phyloP scores from a whole-genome alignment of 2,888 invertebrate species.

The Ditula angustiorana region DNA sequence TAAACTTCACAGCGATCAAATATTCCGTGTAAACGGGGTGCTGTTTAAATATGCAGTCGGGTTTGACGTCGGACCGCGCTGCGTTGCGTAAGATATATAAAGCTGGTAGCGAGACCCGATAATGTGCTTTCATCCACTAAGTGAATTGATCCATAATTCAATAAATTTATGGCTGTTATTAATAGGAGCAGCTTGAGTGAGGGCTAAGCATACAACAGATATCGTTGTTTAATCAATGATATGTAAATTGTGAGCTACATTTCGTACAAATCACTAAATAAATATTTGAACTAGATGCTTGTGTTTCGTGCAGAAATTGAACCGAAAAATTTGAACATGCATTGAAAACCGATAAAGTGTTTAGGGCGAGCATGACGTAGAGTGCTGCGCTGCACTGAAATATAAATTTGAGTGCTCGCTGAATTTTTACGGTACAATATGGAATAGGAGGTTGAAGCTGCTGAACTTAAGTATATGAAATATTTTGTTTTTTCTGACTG shows the following conservation, averaged over 20 bases:
- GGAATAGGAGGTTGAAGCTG: not conserved
- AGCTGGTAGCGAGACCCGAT: not conserved
- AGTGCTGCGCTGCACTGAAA: conserved; percentile 19
- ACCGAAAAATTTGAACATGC: not conserved
- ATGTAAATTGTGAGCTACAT: not conserved
- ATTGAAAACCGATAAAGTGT: conserved; percentile 22
- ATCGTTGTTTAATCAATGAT: not conserved
- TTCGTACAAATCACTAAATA: not conserved
- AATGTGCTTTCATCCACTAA: conserved; percentile 1
- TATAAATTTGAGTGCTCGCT: conserved; percentile 14
- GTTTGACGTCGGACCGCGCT: conserved; percentile 28
- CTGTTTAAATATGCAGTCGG: conserved; percentile 68
- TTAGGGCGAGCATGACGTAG: not conserved
- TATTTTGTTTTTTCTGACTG: too few relatives aligned
- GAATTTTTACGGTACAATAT: conserved; percentile 9
- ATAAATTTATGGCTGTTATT: not conserved
- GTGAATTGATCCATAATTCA: conserved; percentile 1
- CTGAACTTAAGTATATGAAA: too few relatives aligned
- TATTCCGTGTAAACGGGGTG: conserved; percentile 70
- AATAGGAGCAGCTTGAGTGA: not conserved
- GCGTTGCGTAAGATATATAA: not conserved
- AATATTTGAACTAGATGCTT: not conserved
- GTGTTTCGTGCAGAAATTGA: conserved; percentile 3
- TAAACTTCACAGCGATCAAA: conserved; percentile 60
- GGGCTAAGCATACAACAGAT: not conserved